Evolutionary conservation across 1,140 invertebrate species (phyloP).

Genomic region (Apis cerana): DNA sequence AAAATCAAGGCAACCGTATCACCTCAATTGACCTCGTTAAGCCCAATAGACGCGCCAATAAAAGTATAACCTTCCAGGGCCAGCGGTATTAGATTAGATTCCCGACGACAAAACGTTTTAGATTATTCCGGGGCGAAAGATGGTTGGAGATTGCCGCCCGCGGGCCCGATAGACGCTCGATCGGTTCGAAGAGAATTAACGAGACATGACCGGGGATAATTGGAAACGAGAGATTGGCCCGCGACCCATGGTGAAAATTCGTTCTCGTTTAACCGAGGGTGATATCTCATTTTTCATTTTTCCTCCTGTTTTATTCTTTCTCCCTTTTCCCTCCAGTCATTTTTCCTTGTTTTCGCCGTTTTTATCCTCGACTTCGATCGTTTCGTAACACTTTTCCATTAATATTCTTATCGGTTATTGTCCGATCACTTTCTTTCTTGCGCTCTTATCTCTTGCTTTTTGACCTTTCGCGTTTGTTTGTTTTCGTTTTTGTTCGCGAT

Average conservation of each 20-base stretch:
- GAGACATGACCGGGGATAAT: neutral
- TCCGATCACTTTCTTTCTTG: neutral
- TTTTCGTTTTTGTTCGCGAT: neutral
- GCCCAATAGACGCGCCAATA: conserved; percentile 77
- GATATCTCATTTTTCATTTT: neutral
- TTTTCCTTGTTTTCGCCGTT: neutral
- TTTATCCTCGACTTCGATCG: neutral
- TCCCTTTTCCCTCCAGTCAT: neutral
- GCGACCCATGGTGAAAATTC: neutral
- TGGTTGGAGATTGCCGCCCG: conserved; percentile 16
- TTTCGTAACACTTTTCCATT: neutral
- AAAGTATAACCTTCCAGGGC: conserved; percentile 73
- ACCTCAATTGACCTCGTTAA: conserved; percentile 79
- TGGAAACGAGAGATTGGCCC: conserved; percentile 16
- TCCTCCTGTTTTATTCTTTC: neutral
- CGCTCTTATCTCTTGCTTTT: neutral
- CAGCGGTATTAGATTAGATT: conserved; percentile 61
- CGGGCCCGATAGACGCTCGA: conserved; percentile 23
- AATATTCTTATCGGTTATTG: neutral
- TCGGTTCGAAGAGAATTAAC: conserved; percentile 17
- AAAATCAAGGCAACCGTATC: conserved; percentile 77
- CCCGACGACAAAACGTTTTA: conserved; percentile 49
- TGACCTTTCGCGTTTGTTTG: neutral
- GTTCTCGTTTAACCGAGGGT: neutral
- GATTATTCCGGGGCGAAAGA: conserved; percentile 39